Conservation (phyloP, 2,113 vertebrate species). For the Hirundichthys speculiger region DNA sequence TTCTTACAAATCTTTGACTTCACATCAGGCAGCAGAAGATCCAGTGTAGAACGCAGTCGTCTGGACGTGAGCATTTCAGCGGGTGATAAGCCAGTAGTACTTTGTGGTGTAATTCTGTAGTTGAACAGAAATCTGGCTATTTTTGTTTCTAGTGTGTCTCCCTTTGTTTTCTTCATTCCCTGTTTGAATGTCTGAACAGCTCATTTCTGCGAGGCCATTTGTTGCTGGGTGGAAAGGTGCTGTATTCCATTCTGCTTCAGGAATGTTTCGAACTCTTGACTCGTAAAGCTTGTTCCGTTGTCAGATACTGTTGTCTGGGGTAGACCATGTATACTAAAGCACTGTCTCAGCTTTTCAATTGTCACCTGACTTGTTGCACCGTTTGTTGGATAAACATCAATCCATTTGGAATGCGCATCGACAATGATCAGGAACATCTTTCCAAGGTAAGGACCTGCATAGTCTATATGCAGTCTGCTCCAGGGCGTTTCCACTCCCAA, state of each 20-base stretch:
- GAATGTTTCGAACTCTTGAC: slow-evolving; percentile 1
- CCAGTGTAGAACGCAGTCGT: neutral
- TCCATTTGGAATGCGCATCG: slow-evolving; percentile 5
- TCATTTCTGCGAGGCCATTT: neutral
- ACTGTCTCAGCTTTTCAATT: neutral
- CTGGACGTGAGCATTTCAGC: neutral
- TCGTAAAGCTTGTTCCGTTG: too few relatives aligned
- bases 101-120: neutral
- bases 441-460: too few relatives aligned
- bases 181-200: neutral
- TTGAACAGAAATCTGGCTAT: neutral
- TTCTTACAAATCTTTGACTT: neutral
- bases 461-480: too few relatives aligned
- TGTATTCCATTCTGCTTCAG: neutral
- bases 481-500: too few relatives aligned
- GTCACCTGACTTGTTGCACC: neutral
- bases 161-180: neutral
- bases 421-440: too few relatives aligned
- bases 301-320: neutral
- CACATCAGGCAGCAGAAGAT: neutral
- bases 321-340: neutral
- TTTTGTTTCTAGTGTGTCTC: too few relatives aligned
- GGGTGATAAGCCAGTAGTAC: neutral
- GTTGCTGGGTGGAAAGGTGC: neutral
- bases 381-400: too few relatives aligned